phyloP scores from a whole-genome alignment of 2,888 invertebrate genomes.

The Vanessa cardui region DNA sequence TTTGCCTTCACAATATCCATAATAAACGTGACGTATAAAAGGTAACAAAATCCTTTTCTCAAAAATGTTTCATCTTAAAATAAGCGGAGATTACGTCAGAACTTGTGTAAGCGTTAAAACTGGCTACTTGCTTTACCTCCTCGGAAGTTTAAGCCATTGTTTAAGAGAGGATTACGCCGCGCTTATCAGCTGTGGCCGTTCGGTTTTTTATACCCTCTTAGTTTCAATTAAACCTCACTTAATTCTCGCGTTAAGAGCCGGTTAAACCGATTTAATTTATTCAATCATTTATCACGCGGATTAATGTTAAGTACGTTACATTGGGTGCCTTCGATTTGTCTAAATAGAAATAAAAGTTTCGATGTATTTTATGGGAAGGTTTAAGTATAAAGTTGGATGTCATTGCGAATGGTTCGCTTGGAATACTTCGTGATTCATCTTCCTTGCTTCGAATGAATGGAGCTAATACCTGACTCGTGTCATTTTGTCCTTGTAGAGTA shows the following conservation, averaged over 20 bases:
- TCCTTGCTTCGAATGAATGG: slow-evolving; percentile 13
- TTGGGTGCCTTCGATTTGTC: slow-evolving; percentile 65
- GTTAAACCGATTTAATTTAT: slow-evolving; percentile 76
- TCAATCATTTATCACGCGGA: slow-evolving; percentile 73
- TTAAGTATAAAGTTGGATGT: not conserved
- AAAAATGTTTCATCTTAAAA: slow-evolving; percentile 59
- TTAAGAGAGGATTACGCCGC: slow-evolving; percentile 65
- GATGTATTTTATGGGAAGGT: not conserved
- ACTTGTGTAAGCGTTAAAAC: slow-evolving; percentile 68
- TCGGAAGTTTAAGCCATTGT: slow-evolving; percentile 67
- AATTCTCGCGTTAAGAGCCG: slow-evolving; percentile 74
- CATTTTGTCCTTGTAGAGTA: slow-evolving; percentile 8
- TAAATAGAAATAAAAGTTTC: slow-evolving; percentile 58
- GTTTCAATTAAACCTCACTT: slow-evolving; percentile 79
- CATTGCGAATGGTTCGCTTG: slow-evolving; percentile 13
- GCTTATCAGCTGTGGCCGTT: slow-evolving; percentile 63
- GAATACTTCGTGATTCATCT: slow-evolving; percentile 24
- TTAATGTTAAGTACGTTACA: slow-evolving; percentile 71
- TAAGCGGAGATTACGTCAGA: slow-evolving; percentile 66
- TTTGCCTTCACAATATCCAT: slow-evolving; percentile 16
- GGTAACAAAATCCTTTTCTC: slow-evolving; percentile 49
- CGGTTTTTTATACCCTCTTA: slow-evolving; percentile 62
- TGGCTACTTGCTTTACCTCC: slow-evolving; percentile 58
- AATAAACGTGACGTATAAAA: slow-evolving; percentile 33
- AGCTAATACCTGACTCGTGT: slow-evolving; percentile 18